These are phyloP conservation scores for Crepidodera aurea DNA, from an alignment of 2,888 invertebrate genomes.

Conservation along the genomic window DNA sequence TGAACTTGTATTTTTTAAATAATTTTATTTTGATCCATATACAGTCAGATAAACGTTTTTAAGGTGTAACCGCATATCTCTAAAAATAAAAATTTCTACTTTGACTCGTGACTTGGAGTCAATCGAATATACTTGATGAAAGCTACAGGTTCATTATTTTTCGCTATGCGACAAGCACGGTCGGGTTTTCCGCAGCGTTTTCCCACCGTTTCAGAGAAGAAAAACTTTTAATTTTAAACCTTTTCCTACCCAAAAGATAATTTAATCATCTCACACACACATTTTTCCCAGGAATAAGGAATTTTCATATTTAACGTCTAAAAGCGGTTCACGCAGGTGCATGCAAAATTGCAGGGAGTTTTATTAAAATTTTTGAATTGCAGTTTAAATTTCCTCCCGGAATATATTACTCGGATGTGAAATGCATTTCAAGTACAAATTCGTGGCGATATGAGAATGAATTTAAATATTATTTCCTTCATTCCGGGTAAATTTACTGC, in stretches of 20 bases:
- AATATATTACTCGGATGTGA: slow-evolving; percentile 21
- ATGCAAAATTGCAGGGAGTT: slow-evolving; percentile 13
- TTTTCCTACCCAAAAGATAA: not conserved
- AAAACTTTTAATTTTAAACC: slow-evolving; percentile 4
- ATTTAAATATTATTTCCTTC: slow-evolving; percentile 22
- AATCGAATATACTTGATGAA: no score
- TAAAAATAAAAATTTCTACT: no score
- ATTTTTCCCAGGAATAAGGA: slow-evolving; percentile 11
- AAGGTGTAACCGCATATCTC: no score
- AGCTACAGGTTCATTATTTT: no score
- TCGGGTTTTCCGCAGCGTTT: no score
- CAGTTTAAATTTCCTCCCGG: slow-evolving; percentile 17
- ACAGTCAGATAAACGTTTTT: no score
- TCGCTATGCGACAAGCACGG: no score
- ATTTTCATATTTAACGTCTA: slow-evolving; percentile 7
- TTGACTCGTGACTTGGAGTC: no score
- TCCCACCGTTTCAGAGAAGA: not conserved
- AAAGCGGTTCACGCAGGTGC: slow-evolving; percentile 3
- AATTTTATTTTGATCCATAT: no score
- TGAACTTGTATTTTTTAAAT: no score
- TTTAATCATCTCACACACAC: slow-evolving; percentile 16
- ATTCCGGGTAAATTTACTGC: slow-evolving; percentile 3
- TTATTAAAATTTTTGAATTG: slow-evolving; percentile 24
- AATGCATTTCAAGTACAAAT: slow-evolving; percentile 20
- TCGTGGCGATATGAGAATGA: slow-evolving; percentile 21